Conservation (phyloP, 2,797 vertebrate genomes). For the Micropoecilia bifurca region DNA sequence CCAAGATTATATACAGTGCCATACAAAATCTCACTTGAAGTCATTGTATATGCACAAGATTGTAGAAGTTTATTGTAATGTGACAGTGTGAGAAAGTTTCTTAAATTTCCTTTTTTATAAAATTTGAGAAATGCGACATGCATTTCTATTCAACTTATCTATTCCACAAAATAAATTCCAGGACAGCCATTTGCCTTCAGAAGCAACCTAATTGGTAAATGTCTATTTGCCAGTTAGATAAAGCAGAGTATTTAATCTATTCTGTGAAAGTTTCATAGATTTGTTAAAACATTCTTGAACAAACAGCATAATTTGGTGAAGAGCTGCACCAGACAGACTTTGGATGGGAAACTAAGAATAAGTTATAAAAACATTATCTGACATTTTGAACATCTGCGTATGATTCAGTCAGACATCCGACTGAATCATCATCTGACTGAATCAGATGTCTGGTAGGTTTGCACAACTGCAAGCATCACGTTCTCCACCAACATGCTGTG, state of each 20-base stretch:
- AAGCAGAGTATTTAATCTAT: background rate
- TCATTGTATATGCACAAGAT: background rate
- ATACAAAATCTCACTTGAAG: background rate
- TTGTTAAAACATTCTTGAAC: background rate
- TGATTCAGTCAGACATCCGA: background rate
- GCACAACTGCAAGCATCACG: too few species aligned
- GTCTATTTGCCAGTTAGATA: too few species aligned
- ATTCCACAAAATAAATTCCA: too few species aligned
- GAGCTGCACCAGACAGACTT: background rate
- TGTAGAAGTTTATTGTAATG: background rate
- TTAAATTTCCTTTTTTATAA: background rate
- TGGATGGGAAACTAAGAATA: background rate
- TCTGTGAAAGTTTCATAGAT: background rate
- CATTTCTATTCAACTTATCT: background rate
- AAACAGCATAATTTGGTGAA: background rate
- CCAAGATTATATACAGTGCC: background rate
- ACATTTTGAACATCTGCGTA: background rate
- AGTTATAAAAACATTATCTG: background rate
- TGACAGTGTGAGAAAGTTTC: background rate
- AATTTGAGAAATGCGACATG: background rate
- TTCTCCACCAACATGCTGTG: too few species aligned
- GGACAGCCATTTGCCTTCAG: background rate
- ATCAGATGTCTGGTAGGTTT: too few species aligned
- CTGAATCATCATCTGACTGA: too few species aligned
- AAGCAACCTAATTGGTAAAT: background rate